phyloP scores from a whole-genome alignment of 2,113 vertebrate species.

The Azemiops feae region DNA sequence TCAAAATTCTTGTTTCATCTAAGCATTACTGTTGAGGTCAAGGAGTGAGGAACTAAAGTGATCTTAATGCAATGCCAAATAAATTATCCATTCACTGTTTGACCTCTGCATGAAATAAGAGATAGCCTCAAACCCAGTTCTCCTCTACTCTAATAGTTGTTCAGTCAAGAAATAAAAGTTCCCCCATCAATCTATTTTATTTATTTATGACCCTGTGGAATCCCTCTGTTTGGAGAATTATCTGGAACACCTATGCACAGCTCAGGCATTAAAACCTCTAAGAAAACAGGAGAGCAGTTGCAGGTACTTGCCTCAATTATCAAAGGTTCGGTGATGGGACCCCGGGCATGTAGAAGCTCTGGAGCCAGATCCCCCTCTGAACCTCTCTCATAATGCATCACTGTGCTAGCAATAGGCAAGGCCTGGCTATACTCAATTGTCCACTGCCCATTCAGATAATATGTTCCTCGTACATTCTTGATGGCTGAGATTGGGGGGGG shows the following conservation, averaged over 20 bases:
- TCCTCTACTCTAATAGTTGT: not conserved
- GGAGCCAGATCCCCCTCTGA: constrained; percentile 81
- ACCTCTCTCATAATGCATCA: constrained; percentile 87
- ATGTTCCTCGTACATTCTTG: constrained; percentile 85
- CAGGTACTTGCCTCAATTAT: constrained; percentile 82
- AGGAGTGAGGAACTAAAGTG: not conserved
- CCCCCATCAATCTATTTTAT: not conserved
- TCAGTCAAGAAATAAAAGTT: not conserved
- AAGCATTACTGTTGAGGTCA: not conserved
- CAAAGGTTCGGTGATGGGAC: constrained; percentile 91
- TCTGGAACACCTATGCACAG: not conserved
- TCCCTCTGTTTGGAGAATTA: not conserved
- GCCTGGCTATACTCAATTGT: constrained; percentile 82
- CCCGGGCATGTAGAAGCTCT: constrained; percentile 82
- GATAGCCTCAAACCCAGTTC: not conserved
- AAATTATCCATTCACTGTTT: not conserved
- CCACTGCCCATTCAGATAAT: constrained; percentile 96
- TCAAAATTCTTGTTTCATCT: not conserved
- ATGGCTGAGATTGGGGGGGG: constrained; percentile 73
- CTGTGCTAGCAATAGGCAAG: constrained; percentile 78
- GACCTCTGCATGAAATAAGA: not conserved
- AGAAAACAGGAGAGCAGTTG: fast-evolving
- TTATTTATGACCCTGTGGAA: not conserved
- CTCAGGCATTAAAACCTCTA: fast-evolving
- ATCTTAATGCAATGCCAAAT: not conserved